Evolutionary conservation across 2,113 vertebrate genomes (phyloP).

Genomic region (Tachycineta bicolor): DNA sequence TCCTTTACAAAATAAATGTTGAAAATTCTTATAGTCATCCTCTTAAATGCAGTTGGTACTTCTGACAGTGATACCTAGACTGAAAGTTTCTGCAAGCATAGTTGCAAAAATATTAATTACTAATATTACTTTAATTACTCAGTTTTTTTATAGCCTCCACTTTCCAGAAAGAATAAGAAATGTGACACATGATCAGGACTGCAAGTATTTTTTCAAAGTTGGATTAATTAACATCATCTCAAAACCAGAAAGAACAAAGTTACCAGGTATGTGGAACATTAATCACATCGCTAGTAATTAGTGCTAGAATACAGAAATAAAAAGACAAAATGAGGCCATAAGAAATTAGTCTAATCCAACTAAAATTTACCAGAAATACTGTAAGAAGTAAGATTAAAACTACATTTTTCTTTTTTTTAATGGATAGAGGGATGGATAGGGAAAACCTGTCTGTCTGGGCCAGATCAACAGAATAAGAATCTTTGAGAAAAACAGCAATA

Average conservation of each 20-base stretch:
- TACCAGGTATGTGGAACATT: conserved; percentile 65
- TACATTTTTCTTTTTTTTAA: neutral
- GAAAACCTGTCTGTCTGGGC: neutral
- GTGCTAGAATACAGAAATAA: conserved; percentile 64
- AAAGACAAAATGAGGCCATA: conserved; percentile 68
- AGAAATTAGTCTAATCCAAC: conserved; percentile 56
- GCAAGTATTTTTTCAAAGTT: conserved; percentile 61
- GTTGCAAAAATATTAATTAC: neutral
- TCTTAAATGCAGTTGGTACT: neutral
- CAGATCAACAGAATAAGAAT: neutral
- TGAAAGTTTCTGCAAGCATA: conserved; percentile 1
- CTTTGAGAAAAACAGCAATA: neutral
- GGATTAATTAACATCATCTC: conserved; percentile 77
- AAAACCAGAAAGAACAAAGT: conserved; percentile 74
- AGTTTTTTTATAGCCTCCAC: conserved; percentile 34
- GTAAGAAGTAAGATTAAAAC: neutral
- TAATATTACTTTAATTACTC: conserved; percentile 19
- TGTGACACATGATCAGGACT: conserved; percentile 40
- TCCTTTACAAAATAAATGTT: neutral
- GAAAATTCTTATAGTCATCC: neutral
- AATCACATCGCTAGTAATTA: conserved; percentile 78
- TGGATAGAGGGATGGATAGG: neutral
- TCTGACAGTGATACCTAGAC: neutral
- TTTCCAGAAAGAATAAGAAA: conserved; percentile 64
- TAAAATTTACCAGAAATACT: conserved; percentile 36